A percentile compares a stretch with the other conserved stretches of the same genome.
Evolutionary conservation across 2,888 invertebrate genomes (phyloP).

Genomic region (Trissonchulus latispiculum): DNA sequence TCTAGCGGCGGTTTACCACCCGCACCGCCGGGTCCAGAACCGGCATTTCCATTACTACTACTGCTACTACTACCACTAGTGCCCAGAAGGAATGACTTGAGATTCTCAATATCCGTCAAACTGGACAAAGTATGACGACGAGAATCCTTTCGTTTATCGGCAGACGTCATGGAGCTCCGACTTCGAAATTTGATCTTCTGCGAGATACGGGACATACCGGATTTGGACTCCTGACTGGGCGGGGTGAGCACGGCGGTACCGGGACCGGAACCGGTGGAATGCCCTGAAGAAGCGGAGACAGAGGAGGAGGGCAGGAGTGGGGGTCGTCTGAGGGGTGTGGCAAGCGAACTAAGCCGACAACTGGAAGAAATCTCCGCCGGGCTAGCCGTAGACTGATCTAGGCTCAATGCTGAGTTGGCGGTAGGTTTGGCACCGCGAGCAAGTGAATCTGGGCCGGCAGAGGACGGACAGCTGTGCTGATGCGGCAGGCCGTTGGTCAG

Average conservation of each 20-base stretch:
- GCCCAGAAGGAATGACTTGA: slow-evolving; percentile 8
- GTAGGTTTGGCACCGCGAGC: background rate
- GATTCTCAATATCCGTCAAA: slow-evolving; percentile 32
- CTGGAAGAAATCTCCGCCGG: background rate
- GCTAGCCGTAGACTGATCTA: background rate
- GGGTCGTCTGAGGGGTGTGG: background rate
- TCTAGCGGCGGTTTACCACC: background rate
- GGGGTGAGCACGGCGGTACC: too few species aligned
- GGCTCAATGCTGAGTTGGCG: too few species aligned
- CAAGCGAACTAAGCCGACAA: background rate
- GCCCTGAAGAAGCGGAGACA: background rate
- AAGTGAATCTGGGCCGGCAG: background rate
- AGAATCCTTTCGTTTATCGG: slow-evolving; percentile 27
- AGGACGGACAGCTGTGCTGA: slow-evolving; percentile 11
- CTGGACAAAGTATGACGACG: slow-evolving; percentile 31
- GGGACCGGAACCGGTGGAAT: too few species aligned
- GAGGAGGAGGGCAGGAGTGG: background rate
- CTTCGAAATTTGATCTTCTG: slow-evolving; percentile 34
- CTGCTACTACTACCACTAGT: background rate
- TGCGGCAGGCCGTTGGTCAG: slow-evolving; percentile 8
- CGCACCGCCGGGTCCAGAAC: background rate
- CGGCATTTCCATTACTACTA: background rate
- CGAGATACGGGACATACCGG: slow-evolving; percentile 26
- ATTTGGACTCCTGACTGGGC: background rate
- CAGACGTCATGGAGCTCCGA: background rate